Evolutionary conservation across 35 echinoderm and acorn worm genomes (phyloP).

Genomic region (Amphiura filiformis): DNA sequence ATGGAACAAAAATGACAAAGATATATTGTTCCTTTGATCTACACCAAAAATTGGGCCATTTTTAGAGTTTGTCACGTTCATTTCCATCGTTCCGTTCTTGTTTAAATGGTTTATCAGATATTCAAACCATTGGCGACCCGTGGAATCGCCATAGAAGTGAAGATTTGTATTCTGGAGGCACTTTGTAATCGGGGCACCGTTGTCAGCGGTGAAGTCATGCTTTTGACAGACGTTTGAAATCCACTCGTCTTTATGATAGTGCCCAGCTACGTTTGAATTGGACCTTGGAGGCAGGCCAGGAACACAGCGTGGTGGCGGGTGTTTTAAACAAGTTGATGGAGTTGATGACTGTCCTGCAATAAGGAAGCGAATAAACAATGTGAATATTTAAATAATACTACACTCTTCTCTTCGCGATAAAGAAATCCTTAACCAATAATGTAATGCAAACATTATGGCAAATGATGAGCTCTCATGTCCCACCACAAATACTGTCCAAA

Average conservation of each 20-base stretch:
- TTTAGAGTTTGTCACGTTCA: not conserved
- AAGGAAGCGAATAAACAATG: not conserved
- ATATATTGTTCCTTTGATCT: slow-evolving; percentile 20
- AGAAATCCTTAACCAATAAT: not conserved
- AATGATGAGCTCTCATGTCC: not conserved
- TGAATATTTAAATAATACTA: not conserved
- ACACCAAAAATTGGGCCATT: slow-evolving; percentile 11
- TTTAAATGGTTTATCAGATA: slow-evolving; percentile 1
- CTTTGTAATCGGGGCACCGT: not conserved
- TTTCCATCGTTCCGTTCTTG: not conserved
- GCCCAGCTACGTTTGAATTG: not conserved
- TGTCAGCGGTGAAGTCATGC: not conserved
- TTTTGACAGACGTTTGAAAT: slow-evolving; percentile 18
- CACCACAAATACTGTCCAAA: not conserved
- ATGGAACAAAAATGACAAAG: slow-evolving; percentile 5
- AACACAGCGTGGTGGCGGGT: slow-evolving; percentile 3
- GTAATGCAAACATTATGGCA: no score
- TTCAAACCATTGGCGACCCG: slow-evolving; percentile 50
- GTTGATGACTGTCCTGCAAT: not conserved
- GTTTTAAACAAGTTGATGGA: not conserved
- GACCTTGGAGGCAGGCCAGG: slow-evolving; percentile 6
- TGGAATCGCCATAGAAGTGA: slow-evolving; percentile 40
- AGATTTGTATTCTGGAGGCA: slow-evolving; percentile 19
- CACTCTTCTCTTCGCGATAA: not conserved
- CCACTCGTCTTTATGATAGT: slow-evolving; percentile 30